Evolutionary conservation across 2,113 vertebrate species (phyloP).

Genomic region (Podocnemis expansa): DNA sequence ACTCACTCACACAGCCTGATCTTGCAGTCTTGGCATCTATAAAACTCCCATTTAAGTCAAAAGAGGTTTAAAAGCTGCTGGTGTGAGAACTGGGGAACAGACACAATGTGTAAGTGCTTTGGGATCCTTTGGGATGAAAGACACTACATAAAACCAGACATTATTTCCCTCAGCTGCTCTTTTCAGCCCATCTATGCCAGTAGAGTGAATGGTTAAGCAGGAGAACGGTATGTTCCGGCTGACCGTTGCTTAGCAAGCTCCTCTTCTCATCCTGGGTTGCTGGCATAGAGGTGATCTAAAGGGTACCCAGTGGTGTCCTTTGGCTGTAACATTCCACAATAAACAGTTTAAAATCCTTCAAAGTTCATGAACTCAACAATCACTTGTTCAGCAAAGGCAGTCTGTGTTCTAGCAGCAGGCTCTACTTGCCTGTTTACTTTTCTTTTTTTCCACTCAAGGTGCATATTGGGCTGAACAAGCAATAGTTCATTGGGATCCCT

Average conservation of each 20-base stretch:
- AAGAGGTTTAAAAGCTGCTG: slow-evolving; percentile 16
- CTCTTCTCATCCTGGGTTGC: slow-evolving; percentile 24
- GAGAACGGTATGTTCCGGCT: slow-evolving; percentile 47
- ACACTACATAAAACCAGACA: slow-evolving; percentile 4
- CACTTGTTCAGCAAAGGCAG: not conserved
- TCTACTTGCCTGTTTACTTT: slow-evolving; percentile 10
- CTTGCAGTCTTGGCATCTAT: not conserved
- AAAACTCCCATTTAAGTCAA: slow-evolving; percentile 5
- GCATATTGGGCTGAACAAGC: not conserved
- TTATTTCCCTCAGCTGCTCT: not conserved
- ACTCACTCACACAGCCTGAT: not conserved
- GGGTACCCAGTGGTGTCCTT: slow-evolving; percentile 58
- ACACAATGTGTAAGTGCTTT: not conserved
- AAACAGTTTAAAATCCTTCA: slow-evolving; percentile 62
- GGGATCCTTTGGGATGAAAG: not conserved
- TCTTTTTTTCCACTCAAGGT: not conserved
- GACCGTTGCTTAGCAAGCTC: slow-evolving; percentile 63
- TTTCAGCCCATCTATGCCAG: slow-evolving; percentile 46
- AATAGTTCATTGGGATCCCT: not conserved
- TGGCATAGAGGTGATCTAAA: slow-evolving; percentile 67
- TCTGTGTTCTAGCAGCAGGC: not conserved
- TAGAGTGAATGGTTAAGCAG: slow-evolving; percentile 28
- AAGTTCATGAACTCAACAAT: slow-evolving; percentile 15
- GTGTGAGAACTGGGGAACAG: not conserved
- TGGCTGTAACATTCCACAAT: slow-evolving; percentile 40